Percentiles rank a stretch among this genome's conserved stretches.
These are phyloP conservation scores for Achroia grisella DNA, from an alignment of 1,140 invertebrate genomes.

Conservation along the genomic window DNA sequence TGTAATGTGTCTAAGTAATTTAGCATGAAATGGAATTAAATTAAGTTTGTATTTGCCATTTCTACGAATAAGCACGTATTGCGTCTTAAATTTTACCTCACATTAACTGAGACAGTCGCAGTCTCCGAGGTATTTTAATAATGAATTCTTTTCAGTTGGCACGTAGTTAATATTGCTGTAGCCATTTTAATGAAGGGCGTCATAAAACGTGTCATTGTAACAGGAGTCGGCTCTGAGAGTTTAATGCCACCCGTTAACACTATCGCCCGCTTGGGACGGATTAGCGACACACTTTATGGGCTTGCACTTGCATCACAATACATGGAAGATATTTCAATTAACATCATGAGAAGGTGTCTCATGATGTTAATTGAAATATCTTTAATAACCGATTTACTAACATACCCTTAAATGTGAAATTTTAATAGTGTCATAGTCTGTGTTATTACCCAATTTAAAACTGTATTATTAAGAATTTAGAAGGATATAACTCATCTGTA, in stretches of 20 bases:
- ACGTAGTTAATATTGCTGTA: conserved; percentile 42
- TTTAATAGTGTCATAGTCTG: too few species aligned
- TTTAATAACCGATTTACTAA: too few species aligned
- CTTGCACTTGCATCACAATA: conserved; percentile 21
- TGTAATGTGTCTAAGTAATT: too few species aligned
- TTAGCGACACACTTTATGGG: conserved; percentile 28
- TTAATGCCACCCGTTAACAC: conserved; percentile 37
- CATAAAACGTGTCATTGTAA: conserved; percentile 43
- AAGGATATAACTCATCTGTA: too few species aligned
- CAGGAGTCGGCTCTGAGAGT: conserved; percentile 5
- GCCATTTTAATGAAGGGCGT: conserved; percentile 38
- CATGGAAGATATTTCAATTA: too few species aligned
- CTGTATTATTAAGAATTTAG: too few species aligned
- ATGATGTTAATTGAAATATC: too few species aligned
- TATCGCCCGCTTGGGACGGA: conserved; percentile 27
- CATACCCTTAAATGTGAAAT: too few species aligned
- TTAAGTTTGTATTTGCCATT: conserved; percentile 15
- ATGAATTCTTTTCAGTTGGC: conserved; percentile 50
- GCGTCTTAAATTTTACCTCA: conserved; percentile 46
- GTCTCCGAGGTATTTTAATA: conserved; percentile 51
- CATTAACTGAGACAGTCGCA: conserved; percentile 47
- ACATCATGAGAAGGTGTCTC: too few species aligned
- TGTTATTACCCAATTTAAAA: too few species aligned
- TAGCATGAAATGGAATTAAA: not conserved
- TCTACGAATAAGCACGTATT: conserved; percentile 38